Evolutionary conservation across 2,888 invertebrate genomes (phyloP), one percentile per base, ranked within the genome.

Genomic region (Campoletis raptor): DNA sequence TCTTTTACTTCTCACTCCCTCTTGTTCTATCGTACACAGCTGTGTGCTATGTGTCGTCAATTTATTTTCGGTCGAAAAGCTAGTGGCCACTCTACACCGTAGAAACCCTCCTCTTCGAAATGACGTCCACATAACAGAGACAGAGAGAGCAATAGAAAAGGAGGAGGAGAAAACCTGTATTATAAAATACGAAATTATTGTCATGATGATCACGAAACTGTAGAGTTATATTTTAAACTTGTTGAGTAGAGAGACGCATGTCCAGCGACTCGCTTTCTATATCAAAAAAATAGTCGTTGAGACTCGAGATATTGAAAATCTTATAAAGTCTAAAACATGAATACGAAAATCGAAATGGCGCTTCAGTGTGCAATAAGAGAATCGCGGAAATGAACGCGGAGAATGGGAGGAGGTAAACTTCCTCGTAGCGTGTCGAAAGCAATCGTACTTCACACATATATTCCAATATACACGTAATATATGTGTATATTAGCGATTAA

Each of bases 11-110:
- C 48, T 42, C 72, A 45, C 61, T 52, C 66, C 21, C 54, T 54
- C 81, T 57, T 54, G 40, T 66, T 70, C 82, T 52, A 69, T 61
- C 54, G 45, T 72, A 54, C 45, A 18, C 52, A 80, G 69, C 21
- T 57, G 24, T 15, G 36, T 15, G 64, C 48, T 67, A 66, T 70
- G 76, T 70, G 79, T 85, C 83, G 85, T 80, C 76, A 70, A 86
- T 81, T 80, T 86, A 86, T 86, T 86, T 86, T 86, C 72, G 86
- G 76, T 79, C 8, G 45, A 57, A 42, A 80, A 52, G 42, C 81
- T 54, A 81, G 81, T 73, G 66, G 85, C 78, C 82, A 82, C 73
- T 73, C 45, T 64, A 82, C 85, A 40, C 81, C 40, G 70, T 52
- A 66, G 81, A 52, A 42, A 74, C 79, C 42, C 37, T 82, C 54